phyloP scores from a whole-genome alignment of 2,888 invertebrate species.

The Molanna angustata region DNA sequence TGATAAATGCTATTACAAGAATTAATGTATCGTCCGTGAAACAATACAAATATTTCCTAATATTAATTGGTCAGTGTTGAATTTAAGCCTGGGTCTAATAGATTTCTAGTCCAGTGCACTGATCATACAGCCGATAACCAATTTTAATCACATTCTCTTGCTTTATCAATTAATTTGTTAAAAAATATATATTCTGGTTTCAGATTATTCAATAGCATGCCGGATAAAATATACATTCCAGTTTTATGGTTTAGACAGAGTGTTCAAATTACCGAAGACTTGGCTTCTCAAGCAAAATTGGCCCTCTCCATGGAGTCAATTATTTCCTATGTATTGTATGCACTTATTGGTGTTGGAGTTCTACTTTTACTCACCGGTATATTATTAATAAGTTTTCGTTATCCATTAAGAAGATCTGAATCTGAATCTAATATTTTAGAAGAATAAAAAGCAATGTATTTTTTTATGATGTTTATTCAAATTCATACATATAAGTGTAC shows the following conservation, averaged over 20 bases:
- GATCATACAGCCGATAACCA: too few species aligned
- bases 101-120: too few species aligned
- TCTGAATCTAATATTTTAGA: slow-evolving; percentile 14
- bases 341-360: slow-evolving; percentile 52
- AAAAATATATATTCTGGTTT: too few species aligned
- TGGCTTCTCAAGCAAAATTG: slow-evolving; percentile 54
- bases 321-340: slow-evolving; percentile 48
- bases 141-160: too few species aligned
- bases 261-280: slow-evolving; percentile 56
- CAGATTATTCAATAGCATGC: slow-evolving; percentile 57
- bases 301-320: slow-evolving; percentile 51
- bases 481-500: neutral
- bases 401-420: slow-evolving; percentile 15
- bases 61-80: too few species aligned
- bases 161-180: too few species aligned
- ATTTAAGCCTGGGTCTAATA: too few species aligned
- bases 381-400: slow-evolving; percentile 11
- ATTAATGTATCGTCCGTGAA: too few species aligned
- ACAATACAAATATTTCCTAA: too few species aligned
- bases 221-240: slow-evolving; percentile 61
- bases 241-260: slow-evolving; percentile 76
- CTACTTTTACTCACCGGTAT: slow-evolving; percentile 40
- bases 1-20: too few species aligned
- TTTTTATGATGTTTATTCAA: neutral
- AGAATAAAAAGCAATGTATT: neutral